Base-by-base conservation (phyloP, 1,140 invertebrate species). In the Drosophila micromelanica region DNA sequence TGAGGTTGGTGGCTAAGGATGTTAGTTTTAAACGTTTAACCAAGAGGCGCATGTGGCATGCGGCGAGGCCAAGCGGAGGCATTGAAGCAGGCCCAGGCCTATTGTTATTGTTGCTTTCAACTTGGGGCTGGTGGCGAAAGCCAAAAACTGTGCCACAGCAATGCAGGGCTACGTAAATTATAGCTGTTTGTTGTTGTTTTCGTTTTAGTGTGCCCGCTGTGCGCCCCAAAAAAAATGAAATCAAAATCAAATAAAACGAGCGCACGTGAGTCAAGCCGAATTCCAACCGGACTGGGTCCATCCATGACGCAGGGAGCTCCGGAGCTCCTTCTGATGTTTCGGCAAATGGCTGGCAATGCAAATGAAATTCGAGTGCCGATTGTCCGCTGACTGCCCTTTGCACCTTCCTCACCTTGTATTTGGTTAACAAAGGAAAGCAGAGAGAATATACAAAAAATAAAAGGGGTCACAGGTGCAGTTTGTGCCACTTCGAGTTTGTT, bases 281-380 rank as follows among this genome's bases (percentile, higher is more conserved):
- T 57, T 49, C 46, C 40, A 17, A 46, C 35, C 48, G 45, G 20
- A 23, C 30, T 32, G 30, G 5, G 30, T 7, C 30, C 6, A 37
- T 43, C 52, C 4, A 23, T 35, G 54, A 9, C 20, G 23, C 43
- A 17, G 42, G 38, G 27, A 37, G n/a, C n/a, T n/a, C 55, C 17
- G 15, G 7, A 49, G 20, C n/a, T 59, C 32, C n/a, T 38, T 37
- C 43, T 63, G 35, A 57, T 30, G 61, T 38, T 49, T 1, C 6
- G n/a, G 32, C 56, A 42, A 43, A 64, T 30, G 56, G 51, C 77
- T 64, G 55, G 37, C 74, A 69, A 87, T 87, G 82, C 84, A 89
- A 87, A 87, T 87, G 82, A 87, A 87, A 87, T 87, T 87, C 86
- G 76, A 78, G 84, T 87, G 62, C 82, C 78, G 82, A 86, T 86